Evolutionary conservation across 2,888 invertebrate genomes (phyloP).

Genomic region (Dione vanillae): DNA sequence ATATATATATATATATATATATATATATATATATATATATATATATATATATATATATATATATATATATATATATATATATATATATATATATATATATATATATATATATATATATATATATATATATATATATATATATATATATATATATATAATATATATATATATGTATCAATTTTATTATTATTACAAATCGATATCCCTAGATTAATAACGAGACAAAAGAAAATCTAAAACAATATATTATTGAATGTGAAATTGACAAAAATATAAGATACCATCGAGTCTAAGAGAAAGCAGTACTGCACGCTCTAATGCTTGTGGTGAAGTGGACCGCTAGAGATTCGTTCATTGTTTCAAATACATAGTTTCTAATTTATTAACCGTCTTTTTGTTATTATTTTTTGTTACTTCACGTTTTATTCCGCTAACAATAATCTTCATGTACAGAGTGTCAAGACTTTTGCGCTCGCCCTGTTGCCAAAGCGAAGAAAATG

Average conservation of each 20-base stretch:
- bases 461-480: no score
- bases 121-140: no score
- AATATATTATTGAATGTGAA: conserved; percentile 5
- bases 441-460: no score
- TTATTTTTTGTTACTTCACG: not conserved
- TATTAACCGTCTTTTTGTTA: conserved; percentile 6
- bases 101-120: no score
- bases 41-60: no score
- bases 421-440: not conserved
- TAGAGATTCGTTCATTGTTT: conserved; percentile 44
- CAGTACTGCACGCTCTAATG: conserved; percentile 61
- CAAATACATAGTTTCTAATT: conserved; percentile 22
- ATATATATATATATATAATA: no score
- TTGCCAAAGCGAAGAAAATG: no score
- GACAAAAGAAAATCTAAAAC: not conserved
- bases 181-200: not conserved
- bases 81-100: no score
- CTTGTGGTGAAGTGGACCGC: conserved; percentile 68
- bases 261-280: conserved; percentile 15
- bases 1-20: no score
- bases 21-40: no score
- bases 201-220: not conserved
- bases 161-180: no score
- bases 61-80: no score
- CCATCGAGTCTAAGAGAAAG: conserved; percentile 58